Conservation (phyloP, 2,113 vertebrate genomes). For the Cephalopterus ornatus region DNA sequence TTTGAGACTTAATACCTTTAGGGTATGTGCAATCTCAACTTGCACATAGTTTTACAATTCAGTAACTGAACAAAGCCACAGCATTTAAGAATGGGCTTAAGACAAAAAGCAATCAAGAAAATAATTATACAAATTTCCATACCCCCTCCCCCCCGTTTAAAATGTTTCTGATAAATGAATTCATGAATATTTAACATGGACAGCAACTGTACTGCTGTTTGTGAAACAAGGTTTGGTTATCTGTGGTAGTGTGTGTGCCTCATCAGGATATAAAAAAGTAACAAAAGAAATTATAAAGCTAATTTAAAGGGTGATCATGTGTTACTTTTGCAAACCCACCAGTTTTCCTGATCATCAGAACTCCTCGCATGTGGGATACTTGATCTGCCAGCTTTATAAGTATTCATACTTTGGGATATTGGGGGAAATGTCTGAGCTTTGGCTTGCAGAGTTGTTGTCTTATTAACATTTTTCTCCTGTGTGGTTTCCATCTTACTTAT, state of each 20-base stretch:
- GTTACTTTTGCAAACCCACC: constrained; percentile 25
- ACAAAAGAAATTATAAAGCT: constrained; percentile 51
- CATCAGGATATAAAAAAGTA: neutral
- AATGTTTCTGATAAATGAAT: neutral
- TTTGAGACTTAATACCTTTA: neutral
- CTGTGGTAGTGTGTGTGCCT: neutral
- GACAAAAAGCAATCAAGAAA: neutral
- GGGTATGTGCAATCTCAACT: neutral
- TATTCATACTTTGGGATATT: neutral
- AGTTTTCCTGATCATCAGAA: constrained; percentile 46
- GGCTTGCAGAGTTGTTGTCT: neutral
- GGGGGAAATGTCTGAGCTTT: neutral
- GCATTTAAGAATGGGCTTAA: neutral
- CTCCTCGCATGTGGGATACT: neutral
- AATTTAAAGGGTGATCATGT: constrained; percentile 68
- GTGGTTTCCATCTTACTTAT: neutral
- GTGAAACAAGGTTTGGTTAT: neutral
- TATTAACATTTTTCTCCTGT: neutral
- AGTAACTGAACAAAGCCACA: neutral
- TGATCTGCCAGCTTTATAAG: neutral
- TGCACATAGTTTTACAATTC: neutral
- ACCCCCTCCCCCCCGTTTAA: neutral
- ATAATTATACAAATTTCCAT: neutral
- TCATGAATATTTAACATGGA: neutral
- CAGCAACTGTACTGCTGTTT: neutral